A percentile compares a stretch with the other conserved stretches of the same genome.
These are phyloP conservation scores for Etheostoma perlongum DNA, from an alignment of 2,797 vertebrate species.

Conservation along the genomic window DNA sequence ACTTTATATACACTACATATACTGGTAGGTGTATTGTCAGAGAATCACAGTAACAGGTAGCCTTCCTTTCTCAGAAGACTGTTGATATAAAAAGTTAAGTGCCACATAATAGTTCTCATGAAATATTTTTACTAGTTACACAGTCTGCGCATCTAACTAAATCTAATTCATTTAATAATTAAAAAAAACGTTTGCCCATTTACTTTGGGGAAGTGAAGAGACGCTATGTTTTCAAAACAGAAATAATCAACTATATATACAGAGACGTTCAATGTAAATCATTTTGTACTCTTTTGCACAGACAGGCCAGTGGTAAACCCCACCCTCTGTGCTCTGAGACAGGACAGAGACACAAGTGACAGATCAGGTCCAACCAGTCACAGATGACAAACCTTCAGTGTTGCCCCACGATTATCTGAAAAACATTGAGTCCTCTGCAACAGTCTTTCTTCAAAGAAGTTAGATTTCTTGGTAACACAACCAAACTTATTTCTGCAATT, in stretches of 20 bases:
- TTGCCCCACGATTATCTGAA: conserved; percentile 79
- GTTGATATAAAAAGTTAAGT: conserved; percentile 6
- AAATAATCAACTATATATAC: conserved; percentile 25
- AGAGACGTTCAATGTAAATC: conserved; percentile 55
- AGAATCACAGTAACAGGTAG: background rate
- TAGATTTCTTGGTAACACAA: conserved; percentile 48
- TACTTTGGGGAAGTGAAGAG: background rate
- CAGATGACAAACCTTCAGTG: conserved; percentile 81
- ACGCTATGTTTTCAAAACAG: background rate
- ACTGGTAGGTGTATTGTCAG: conserved; percentile 9
- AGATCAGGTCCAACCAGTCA: conserved; percentile 88
- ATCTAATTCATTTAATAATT: background rate
- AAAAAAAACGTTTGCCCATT: background rate
- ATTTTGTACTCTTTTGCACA: conserved; percentile 54
- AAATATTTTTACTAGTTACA: background rate
- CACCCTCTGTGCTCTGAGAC: conserved; percentile 80
- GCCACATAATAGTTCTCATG: background rate
- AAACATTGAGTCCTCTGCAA: conserved; percentile 59
- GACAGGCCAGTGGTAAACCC: conserved; percentile 81
- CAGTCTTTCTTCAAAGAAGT: conserved; percentile 38
- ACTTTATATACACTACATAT: conserved; percentile 47
- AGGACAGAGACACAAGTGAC: conserved; percentile 84
- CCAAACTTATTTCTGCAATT: background rate
- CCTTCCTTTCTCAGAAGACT: background rate
- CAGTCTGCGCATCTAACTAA: background rate